Evolutionary conservation across 2,113 vertebrate genomes (phyloP).

Genomic region (Pleuronectes platessa): DNA sequence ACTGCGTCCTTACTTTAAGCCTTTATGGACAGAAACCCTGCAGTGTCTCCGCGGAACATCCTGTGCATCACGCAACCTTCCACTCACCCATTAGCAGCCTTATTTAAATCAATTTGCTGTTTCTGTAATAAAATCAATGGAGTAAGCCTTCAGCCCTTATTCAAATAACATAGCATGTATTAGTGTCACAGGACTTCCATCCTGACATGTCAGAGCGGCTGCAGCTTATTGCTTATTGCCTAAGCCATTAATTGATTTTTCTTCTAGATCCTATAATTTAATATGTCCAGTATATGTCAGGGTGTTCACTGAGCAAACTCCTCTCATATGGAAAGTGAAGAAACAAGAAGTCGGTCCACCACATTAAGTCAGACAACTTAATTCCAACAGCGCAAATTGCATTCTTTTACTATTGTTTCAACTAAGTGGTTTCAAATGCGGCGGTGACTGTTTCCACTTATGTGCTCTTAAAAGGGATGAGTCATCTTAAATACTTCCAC

Average conservation of each 20-base stretch:
- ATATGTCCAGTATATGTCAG: constrained; percentile 67
- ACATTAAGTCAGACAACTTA: constrained; percentile 67
- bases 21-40: constrained; percentile 25
- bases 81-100: constrained; percentile 54
- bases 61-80: constrained; percentile 49
- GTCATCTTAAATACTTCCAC: constrained; percentile 62
- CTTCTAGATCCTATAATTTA: constrained; percentile 65
- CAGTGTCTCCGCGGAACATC: constrained; percentile 15
- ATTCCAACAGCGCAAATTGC: constrained; percentile 69
- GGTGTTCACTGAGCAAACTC: constrained; percentile 44
- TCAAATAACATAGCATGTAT: constrained; percentile 68
- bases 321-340: constrained; percentile 19
- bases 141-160: constrained; percentile 69
- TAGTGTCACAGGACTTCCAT: constrained; percentile 71
- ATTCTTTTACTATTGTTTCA: constrained; percentile 73
- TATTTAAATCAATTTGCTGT: constrained; percentile 74
- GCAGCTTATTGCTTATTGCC: constrained; percentile 71
- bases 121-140: constrained; percentile 73
- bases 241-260: constrained; percentile 75
- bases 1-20: constrained; percentile 15
- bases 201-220: constrained; percentile 59
- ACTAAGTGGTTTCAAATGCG: constrained; percentile 75
- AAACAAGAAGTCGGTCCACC: constrained; percentile 27
- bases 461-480: constrained; percentile 71
- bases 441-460: constrained; percentile 72